Evolutionary conservation across 2,797 vertebrate genomes (phyloP).

Genomic region (Sebastes vulpes): DNA sequence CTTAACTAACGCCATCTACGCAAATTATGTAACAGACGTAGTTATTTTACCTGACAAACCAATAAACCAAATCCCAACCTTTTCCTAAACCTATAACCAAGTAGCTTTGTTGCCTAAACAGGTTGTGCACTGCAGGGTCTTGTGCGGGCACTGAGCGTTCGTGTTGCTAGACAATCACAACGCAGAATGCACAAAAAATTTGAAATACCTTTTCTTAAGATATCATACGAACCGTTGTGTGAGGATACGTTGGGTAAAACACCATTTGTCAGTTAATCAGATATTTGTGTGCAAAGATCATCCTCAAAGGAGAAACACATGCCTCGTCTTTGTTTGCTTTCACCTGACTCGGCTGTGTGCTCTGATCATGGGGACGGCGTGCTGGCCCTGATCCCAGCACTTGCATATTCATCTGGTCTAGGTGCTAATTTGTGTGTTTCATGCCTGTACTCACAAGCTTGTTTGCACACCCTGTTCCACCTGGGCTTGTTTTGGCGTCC

Average conservation of each 20-base stretch:
- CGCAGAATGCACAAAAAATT: too few species aligned
- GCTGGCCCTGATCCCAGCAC: constrained; percentile 85
- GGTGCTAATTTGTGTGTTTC: constrained; percentile 97
- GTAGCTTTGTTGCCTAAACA: not conserved
- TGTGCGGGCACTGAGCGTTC: too few species aligned
- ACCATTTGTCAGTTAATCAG: not conserved
- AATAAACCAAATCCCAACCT: not conserved
- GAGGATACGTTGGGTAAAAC: not conserved
- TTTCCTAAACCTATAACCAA: not conserved
- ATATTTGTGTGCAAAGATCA: constrained; percentile 1
- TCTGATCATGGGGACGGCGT: constrained; percentile 42
- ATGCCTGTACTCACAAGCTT: constrained; percentile 94
- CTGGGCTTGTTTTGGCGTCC: constrained; percentile 96
- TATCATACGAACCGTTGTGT: not conserved
- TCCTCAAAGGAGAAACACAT: constrained; percentile 5
- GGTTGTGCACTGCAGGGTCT: too few species aligned
- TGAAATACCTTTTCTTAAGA: not conserved
- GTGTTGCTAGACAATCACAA: too few species aligned
- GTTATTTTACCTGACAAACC: not conserved
- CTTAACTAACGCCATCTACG: not conserved
- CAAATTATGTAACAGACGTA: not conserved
- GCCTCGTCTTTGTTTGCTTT: constrained; percentile 46
- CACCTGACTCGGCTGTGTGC: constrained; percentile 54
- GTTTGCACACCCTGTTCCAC: constrained; percentile 96
- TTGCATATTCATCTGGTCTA: constrained; percentile 92